Evolutionary conservation across 2,888 invertebrate species (phyloP).

Genomic region (Rotaria macrura): DNA sequence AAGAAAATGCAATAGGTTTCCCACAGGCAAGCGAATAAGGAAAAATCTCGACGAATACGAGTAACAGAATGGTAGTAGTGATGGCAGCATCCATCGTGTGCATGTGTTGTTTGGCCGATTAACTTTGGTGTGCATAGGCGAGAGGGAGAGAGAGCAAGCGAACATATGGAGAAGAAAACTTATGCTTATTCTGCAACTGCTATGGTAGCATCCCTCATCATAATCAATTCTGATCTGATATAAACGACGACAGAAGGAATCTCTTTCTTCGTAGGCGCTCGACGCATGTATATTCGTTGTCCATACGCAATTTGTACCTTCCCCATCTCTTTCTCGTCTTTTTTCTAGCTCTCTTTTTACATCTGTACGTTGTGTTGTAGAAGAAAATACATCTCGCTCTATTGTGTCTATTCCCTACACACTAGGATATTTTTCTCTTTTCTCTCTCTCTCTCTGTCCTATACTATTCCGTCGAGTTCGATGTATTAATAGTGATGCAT

Average conservation of each 20-base stretch:
- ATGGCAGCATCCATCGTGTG: not conserved
- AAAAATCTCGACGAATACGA: not conserved
- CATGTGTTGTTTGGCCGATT: not conserved
- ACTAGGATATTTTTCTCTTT: not conserved
- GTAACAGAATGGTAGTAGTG: not conserved
- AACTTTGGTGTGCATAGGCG: not conserved
- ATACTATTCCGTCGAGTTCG: not conserved
- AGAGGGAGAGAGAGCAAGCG: not conserved
- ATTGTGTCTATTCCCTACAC: not conserved
- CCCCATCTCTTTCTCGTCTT: not conserved
- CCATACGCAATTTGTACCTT: constrained; percentile 8
- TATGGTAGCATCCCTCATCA: not conserved
- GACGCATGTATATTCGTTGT: constrained; percentile 3
- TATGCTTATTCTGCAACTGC: not conserved
- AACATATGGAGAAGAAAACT: not conserved
- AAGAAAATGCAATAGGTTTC: not conserved
- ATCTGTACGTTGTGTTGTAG: not conserved
- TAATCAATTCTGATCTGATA: constrained; percentile 11
- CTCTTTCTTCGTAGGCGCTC: not conserved
- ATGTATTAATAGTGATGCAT: constrained; percentile 1
- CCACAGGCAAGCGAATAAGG: not conserved
- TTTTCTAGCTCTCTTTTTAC: not conserved
- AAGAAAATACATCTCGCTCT: not conserved
- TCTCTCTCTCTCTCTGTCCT: not conserved
- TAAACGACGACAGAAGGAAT: not conserved